phyloP scores from a whole-genome alignment of 1,140 invertebrate species.

The Papilio xuthus region DNA sequence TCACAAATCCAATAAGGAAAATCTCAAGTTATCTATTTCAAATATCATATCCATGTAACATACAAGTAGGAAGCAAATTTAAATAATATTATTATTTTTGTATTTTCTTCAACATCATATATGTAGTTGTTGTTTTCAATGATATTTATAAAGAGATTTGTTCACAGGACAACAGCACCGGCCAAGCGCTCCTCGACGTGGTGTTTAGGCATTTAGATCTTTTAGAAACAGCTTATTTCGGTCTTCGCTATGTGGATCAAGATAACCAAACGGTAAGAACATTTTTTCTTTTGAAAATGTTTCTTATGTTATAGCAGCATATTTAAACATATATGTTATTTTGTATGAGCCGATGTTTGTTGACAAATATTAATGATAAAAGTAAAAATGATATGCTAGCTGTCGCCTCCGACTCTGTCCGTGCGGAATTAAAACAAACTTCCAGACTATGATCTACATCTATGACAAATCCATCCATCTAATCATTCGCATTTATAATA shows the following conservation, averaged over 20 bases:
- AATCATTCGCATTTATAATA: no score
- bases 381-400: no score
- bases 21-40: conserved; percentile 9
- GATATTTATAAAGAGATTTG: conserved; percentile 43
- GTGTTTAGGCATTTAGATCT: conserved; percentile 95
- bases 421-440: no score
- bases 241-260: conserved; percentile 92
- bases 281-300: no score
- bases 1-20: conserved; percentile 10
- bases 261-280: conserved; percentile 92
- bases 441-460: no score
- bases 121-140: conserved; percentile 27
- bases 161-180: conserved; percentile 91
- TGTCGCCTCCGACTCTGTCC: no score
- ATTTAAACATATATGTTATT: no score
- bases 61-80: conserved; percentile 6
- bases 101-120: not conserved
- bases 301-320: no score
- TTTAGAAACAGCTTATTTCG: conserved; percentile 96
- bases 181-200: conserved; percentile 92
- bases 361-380: no score
- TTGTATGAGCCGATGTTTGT: no score
- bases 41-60: conserved; percentile 20
- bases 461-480: no score
- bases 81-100: not conserved